A percentile compares a stretch with the other conserved stretches of the same genome.
phyloP scores from a whole-genome alignment of 92 coral and sea anemone genomes.

The Scolanthus callimorphus region DNA sequence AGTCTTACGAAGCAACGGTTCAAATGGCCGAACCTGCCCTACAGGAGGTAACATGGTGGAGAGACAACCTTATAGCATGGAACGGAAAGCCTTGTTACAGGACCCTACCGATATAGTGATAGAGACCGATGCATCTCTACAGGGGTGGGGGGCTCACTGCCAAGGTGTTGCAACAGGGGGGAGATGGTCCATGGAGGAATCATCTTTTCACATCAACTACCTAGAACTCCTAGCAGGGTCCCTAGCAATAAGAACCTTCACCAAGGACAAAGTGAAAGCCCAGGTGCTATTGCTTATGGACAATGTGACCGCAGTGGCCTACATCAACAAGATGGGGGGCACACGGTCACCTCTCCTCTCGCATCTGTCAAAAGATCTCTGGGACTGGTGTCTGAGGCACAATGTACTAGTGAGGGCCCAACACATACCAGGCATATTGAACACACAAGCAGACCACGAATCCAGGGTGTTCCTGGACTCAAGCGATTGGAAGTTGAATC shows the following conservation, averaged over 20 bases:
- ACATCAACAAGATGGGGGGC: conserved; percentile 39
- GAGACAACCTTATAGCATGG: conserved; percentile 33
- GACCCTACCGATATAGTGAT: conserved; percentile 34
- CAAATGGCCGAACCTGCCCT: neutral
- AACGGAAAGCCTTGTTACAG: conserved; percentile 34
- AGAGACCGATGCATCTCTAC: conserved; percentile 53
- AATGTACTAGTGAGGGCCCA: conserved; percentile 11
- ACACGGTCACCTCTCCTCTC: conserved; percentile 25
- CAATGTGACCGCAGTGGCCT: no score
- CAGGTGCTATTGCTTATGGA: no score
- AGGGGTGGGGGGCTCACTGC: conserved; percentile 51
- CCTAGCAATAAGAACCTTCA: conserved; percentile 7
- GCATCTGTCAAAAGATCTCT: conserved; percentile 19
- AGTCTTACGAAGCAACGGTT: conserved; percentile 33
- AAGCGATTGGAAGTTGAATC: no score
- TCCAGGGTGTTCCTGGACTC: no score
- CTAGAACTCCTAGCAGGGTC: conserved; percentile 21
- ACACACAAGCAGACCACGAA: no score
- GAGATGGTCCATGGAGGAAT: conserved; percentile 10
- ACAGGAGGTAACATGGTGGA: conserved; percentile 39
- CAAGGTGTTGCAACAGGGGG: conserved; percentile 40
- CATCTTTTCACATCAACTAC: conserved; percentile 16
- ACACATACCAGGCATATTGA: no score
- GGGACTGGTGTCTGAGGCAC: conserved; percentile 40
- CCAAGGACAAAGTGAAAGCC: conserved; percentile 14